Percentiles rank a stretch among this genome's conserved stretches.
Evolutionary conservation across 2,113 vertebrate species (phyloP).

Genomic region (Danio rerio): GRCz12tu NC_133193.1:17628001-17628500

Average conservation of each 20-base stretch:
- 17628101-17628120: too few species aligned
- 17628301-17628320: too few species aligned
- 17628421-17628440: not conserved
- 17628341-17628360: not conserved
- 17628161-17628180: not conserved
- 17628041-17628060: too few species aligned
- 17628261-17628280: too few species aligned
- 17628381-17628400: too few species aligned
- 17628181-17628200: not conserved
- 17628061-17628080: too few species aligned
- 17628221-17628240: not conserved
- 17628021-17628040: too few species aligned
- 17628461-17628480: not conserved
- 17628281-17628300: too few species aligned
- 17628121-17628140: too few species aligned
- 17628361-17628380: not conserved
- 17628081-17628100: too few species aligned
- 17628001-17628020: too few species aligned
- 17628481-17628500: too few species aligned
- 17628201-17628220: not conserved
- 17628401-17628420: not conserved
- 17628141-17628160: not conserved
- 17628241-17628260: not conserved
- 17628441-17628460: not conserved
- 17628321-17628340: not conserved